Evolutionary conservation across 2,113 vertebrate genomes (phyloP).

Genomic region (Triplophysa dalaica): DNA sequence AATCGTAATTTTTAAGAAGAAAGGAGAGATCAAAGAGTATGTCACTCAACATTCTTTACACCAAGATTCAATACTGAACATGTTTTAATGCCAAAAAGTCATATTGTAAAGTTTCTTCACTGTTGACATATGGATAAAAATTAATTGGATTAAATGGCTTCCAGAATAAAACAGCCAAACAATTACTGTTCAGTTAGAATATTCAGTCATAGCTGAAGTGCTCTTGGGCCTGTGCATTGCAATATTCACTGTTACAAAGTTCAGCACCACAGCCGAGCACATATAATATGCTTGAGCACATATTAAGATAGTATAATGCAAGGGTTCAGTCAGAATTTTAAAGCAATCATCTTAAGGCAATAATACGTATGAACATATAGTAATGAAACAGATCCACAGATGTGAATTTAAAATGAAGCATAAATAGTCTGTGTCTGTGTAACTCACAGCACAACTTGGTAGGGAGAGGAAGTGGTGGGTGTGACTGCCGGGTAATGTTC

Average conservation of each 20-base stretch:
- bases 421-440: not conserved
- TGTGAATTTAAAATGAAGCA: not conserved
- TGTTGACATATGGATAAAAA: no score
- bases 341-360: not conserved
- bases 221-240: not conserved
- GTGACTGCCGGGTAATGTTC: not conserved
- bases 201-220: not conserved
- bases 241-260: no score
- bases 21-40: not conserved
- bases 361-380: not conserved
- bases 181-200: not conserved
- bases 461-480: not conserved
- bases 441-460: conserved; percentile 36
- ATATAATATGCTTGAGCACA: no score
- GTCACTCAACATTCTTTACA: not conserved
- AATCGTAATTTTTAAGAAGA: no score
- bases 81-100: not conserved
- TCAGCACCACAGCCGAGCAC: not conserved
- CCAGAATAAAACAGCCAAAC: no score
- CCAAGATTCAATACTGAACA: not conserved
- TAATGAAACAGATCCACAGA: not conserved
- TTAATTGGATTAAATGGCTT: no score
- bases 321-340: not conserved
- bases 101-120: no score
- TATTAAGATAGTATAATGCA: not conserved